These are phyloP conservation scores for Zele albiditarsus DNA, from an alignment of 2,888 invertebrate species.

Conservation along the genomic window DNA sequence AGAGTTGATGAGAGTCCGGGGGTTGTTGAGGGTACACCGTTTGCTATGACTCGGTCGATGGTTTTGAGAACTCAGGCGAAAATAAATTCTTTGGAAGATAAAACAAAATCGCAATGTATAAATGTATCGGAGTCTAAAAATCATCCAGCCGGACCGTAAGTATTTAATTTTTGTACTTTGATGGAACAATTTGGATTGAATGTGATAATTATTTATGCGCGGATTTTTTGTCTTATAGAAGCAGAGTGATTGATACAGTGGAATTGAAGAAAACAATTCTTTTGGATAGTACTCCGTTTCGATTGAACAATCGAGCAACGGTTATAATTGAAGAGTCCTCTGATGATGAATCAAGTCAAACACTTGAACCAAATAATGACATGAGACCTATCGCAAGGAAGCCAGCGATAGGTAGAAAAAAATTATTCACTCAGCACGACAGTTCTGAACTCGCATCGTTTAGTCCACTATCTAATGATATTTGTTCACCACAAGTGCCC, in stretches of 20 bases:
- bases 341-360: conserved; percentile 44
- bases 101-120: not conserved
- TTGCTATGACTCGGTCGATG: conserved; percentile 56
- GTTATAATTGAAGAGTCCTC: conserved; percentile 51
- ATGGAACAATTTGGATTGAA: not conserved
- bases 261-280: conserved; percentile 45
- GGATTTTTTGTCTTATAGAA: conserved; percentile 43
- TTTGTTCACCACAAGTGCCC: conserved; percentile 14
- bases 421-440: conserved; percentile 56
- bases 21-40: conserved; percentile 59
- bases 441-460: conserved; percentile 57
- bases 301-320: conserved; percentile 35
- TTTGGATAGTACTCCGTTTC: conserved; percentile 47
- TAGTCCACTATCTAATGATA: conserved; percentile 54
- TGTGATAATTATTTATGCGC: not conserved
- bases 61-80: conserved; percentile 55
- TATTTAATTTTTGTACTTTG: not conserved
- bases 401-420: conserved; percentile 49
- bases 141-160: not conserved
- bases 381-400: conserved; percentile 1
- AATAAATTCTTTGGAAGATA: not conserved
- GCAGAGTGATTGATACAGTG: conserved; percentile 39
- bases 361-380: conserved; percentile 26
- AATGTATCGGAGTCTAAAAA: not conserved
- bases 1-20: conserved; percentile 40